A percentile compares a stretch with the other conserved stretches of the same genome.
These are phyloP conservation scores for Prinia subflava DNA, from an alignment of 2,113 vertebrate genomes.

Conservation along the genomic window DNA sequence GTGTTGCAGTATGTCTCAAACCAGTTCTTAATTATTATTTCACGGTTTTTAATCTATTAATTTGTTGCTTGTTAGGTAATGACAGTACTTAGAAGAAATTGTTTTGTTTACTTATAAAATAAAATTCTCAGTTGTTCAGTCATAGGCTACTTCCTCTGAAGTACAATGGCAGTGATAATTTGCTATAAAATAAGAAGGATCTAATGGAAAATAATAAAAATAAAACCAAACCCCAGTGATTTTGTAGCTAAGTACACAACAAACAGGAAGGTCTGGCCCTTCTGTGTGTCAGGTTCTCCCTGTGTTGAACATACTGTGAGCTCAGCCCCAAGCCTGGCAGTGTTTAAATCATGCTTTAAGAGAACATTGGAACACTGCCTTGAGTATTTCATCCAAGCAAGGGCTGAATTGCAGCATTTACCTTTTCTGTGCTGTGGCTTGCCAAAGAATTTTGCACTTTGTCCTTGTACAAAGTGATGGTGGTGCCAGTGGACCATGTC, in stretches of 20 bases:
- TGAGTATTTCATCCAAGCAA: neutral
- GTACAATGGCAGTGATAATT: conserved; percentile 15
- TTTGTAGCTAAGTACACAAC: neutral
- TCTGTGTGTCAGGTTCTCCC: neutral
- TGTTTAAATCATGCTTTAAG: neutral
- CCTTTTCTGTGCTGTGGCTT: neutral
- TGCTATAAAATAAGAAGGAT: conserved; percentile 6
- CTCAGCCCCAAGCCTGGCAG: neutral
- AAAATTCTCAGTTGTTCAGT: conserved; percentile 43
- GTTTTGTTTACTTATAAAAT: conserved; percentile 52
- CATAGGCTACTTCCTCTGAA: conserved; percentile 41
- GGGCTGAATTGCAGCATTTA: neutral
- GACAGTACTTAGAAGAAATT: conserved; percentile 31
- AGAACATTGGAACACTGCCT: neutral
- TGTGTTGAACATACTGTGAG: neutral
- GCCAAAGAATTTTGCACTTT: neutral
- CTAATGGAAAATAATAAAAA: neutral
- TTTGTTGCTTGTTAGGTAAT: conserved; percentile 59
- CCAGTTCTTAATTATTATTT: conserved; percentile 9
- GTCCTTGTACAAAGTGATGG: neutral
- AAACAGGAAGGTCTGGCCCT: neutral
- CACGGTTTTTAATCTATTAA: conserved; percentile 49
- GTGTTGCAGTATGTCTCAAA: neutral
- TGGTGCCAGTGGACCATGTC: neutral
- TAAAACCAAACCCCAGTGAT: neutral